Evolutionary conservation across 2,888 invertebrate species (phyloP).

Genomic region (Mythimna albipuncta): DNA sequence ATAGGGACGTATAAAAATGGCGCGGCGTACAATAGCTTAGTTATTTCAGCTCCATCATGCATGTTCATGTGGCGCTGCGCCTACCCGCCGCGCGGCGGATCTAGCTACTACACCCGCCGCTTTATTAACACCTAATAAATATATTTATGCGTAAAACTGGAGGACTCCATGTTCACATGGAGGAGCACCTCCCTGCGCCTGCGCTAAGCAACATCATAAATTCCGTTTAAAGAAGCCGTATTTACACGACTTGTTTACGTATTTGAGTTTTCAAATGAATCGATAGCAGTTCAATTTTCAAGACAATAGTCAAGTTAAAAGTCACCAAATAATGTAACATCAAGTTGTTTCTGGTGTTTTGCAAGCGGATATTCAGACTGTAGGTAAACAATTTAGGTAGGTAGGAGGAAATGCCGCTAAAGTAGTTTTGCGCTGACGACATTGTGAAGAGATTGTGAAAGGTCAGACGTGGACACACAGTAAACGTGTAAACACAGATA

Average conservation of each 20-base stretch:
- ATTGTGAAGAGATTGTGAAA: neutral
- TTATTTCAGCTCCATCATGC: conserved; percentile 34
- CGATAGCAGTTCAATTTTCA: conserved; percentile 11
- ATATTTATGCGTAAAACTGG: conserved; percentile 1
- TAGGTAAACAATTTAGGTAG: too few species aligned
- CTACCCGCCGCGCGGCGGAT: neutral
- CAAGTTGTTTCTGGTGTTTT: conserved; percentile 23
- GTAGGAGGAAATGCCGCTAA: neutral
- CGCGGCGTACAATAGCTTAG: conserved; percentile 29
- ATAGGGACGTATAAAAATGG: conserved; percentile 27
- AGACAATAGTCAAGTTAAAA: conserved; percentile 29
- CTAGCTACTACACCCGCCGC: neutral
- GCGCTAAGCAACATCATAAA: neutral
- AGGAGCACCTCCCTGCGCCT: too few species aligned
- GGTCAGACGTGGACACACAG: neutral
- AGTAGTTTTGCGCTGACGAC: neutral
- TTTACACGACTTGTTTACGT: conserved; percentile 10
- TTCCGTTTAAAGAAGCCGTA: neutral
- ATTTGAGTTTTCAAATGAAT: conserved; percentile 16
- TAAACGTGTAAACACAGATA: neutral
- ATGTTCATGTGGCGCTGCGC: conserved; percentile 11
- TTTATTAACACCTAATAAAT: conserved; percentile 30
- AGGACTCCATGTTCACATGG: neutral
- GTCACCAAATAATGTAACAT: conserved; percentile 28
- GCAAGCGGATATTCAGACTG: neutral